Conservation (phyloP, 2,888 invertebrate species). For the Coronaproctus castanopsis region DNA sequence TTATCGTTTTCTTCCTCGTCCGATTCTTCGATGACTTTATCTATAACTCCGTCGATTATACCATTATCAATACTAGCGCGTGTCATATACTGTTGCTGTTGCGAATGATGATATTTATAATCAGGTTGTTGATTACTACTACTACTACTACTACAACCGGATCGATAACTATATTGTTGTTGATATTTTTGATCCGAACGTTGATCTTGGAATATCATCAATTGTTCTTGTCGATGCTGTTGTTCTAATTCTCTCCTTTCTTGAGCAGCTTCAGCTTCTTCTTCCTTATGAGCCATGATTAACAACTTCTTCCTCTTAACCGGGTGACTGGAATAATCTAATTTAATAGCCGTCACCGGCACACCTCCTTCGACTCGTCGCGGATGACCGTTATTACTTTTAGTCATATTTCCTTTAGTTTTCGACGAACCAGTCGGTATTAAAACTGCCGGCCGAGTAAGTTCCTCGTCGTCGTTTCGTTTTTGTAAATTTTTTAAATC, state of each 20-base stretch:
- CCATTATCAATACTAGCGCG: background rate
- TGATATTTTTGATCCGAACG: background rate
- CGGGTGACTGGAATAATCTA: conserved; percentile 7
- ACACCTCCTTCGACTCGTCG: conserved; percentile 8
- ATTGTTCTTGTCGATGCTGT: conserved; percentile 2
- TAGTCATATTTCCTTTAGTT: background rate
- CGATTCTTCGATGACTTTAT: background rate
- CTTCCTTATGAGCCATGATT: conserved; percentile 25
- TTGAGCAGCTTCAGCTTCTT: background rate
- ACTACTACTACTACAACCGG: background rate
- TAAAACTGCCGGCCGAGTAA: conserved; percentile 10
- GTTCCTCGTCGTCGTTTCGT: too few relatives aligned
- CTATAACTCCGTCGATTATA: background rate
- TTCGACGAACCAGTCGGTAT: conserved; percentile 26
- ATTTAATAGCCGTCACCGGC: conserved; percentile 11
- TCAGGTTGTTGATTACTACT: background rate
- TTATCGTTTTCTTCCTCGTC: background rate
- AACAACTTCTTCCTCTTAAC: conserved; percentile 27
- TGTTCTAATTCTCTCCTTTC: conserved; percentile 11
- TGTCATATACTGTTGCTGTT: conserved; percentile 45
- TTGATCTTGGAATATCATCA: conserved; percentile 4
- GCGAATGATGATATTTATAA: conserved; percentile 24
- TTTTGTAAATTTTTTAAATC: conserved; percentile 10
- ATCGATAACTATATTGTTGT: background rate
- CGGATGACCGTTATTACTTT: conserved; percentile 3